phyloP scores from a whole-genome alignment of 92 coral and sea anemone genomes.

The Epizoanthus rinbou region DNA sequence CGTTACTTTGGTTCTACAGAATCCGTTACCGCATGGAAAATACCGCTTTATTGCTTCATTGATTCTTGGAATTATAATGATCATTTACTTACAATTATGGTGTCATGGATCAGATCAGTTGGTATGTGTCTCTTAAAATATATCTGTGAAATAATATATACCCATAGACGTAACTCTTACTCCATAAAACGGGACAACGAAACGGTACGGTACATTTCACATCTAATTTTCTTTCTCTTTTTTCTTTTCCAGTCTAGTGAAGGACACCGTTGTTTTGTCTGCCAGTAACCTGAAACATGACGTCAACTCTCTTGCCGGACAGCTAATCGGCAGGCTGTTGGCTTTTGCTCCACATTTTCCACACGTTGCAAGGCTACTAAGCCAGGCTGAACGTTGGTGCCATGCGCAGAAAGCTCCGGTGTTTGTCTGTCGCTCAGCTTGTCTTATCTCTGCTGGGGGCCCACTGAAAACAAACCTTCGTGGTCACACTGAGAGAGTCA shows the following conservation, averaged over 20 bases:
- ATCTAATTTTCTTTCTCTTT: not conserved
- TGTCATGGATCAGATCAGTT: too few species aligned
- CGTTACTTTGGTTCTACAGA: too few species aligned
- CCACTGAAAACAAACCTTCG: constrained; percentile 85
- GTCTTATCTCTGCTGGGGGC: constrained; percentile 85
- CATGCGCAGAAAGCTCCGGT: constrained; percentile 65
- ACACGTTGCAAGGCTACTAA: constrained; percentile 56
- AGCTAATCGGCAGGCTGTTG: constrained; percentile 72
- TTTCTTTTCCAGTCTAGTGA: constrained; percentile 59
- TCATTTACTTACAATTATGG: too few species aligned
- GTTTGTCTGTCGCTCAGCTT: constrained; percentile 72
- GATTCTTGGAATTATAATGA: too few species aligned
- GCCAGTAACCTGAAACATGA: constrained; percentile 83
- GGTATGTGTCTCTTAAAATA: too few species aligned
- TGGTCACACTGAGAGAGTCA: constrained; percentile 82
- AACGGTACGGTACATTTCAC: too few species aligned
- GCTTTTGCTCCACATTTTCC: constrained; percentile 71
- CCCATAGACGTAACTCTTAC: too few species aligned
- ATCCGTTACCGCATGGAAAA: too few species aligned
- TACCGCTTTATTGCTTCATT: too few species aligned
- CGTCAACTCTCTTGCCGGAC: constrained; percentile 68
- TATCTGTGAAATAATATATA: too few species aligned
- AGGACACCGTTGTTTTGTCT: constrained; percentile 72
- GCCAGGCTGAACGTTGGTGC: constrained; percentile 80
- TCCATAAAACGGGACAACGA: too few species aligned